A percentile compares a stretch with the other conserved stretches of the same genome.
Evolutionary conservation across 2,888 invertebrate species (phyloP).

Genomic region (Xiphydria camelus): DNA sequence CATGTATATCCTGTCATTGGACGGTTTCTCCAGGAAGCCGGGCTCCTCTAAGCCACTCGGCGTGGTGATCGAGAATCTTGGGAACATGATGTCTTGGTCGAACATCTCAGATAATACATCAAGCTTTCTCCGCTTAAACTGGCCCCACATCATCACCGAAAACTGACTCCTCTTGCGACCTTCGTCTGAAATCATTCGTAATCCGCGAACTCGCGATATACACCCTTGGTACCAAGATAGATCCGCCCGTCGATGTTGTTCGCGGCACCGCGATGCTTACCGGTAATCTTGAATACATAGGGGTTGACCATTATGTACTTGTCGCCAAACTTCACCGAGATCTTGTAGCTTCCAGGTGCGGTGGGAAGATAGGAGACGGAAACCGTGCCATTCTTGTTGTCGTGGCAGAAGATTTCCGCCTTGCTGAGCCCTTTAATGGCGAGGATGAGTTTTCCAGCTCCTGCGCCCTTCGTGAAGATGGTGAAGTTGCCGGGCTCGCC

Average conservation of each 20-base stretch:
- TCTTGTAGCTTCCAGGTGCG: constrained; percentile 95
- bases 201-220: no score
- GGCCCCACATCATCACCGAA: constrained; percentile 95
- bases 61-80: constrained; percentile 91
- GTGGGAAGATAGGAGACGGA: constrained; percentile 94
- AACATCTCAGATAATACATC: constrained; percentile 90
- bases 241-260: no score
- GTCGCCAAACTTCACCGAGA: constrained; percentile 92
- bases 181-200: constrained; percentile 84
- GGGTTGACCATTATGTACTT: constrained; percentile 96
- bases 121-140: no score
- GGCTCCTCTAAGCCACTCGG: constrained; percentile 96
- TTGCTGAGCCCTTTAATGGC: constrained; percentile 95
- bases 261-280: no score
- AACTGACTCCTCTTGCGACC: constrained; percentile 96
- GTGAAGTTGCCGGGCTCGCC: constrained; percentile 95
- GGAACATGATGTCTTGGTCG: constrained; percentile 84
- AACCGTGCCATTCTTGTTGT: constrained; percentile 97
- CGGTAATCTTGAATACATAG: constrained; percentile 77
- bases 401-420: constrained; percentile 92
- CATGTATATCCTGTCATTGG: constrained; percentile 96
- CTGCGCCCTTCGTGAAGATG: constrained; percentile 96
- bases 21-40: constrained; percentile 92
- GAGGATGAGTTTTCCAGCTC: constrained; percentile 91
- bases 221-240: no score